Evolutionary conservation across 2,113 vertebrate genomes (phyloP), one percentile per base, ranked within the genome.

Genomic region (Oryzias javanicus): DNA sequence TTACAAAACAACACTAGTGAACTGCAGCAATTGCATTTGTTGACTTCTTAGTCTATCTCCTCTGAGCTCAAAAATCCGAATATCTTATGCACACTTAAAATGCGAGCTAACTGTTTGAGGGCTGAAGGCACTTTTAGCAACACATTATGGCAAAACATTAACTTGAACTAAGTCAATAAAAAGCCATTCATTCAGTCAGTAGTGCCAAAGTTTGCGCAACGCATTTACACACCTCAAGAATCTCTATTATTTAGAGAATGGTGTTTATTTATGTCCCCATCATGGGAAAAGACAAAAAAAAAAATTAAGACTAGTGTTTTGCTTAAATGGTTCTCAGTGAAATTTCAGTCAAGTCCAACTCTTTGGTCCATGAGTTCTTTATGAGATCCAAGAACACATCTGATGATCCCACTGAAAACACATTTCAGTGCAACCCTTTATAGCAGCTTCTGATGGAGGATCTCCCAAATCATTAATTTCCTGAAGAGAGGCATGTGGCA

Each of bases 381-480:
- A 50, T 20, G 41, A 47, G 25, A 25, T 49, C n/a, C 49, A 8
- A 12, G 19, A 19, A 58, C 60, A 73, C 14, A 67, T 18, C 22
- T 24, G 49, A 22, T 53, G 40, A 35, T 58, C 47, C 45, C 25
- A 7, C 14, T 45, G 18, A 57, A 24, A 49, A 49, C 42, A 52
- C 55, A 42, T 58, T 67, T n/a, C 48, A 42, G 35, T 35, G 47
- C n/a, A 0, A 1, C 63, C 55, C 56, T 76, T 53, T 88, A 95
- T 60, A 96, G 91, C 87, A 98, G 86, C 84, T 90, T 90, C 86
- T 94, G 93, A 69, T 96, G 93, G 53, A 98, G 89, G 70, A 98
- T 96, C 86, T 98, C 96, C 96, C 95, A 98, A 56, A 94, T 94
- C 95, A 98, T 96, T 76, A 84, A 89, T 82, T 87, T 95, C 55